Conservation (phyloP, 2,888 invertebrate species). For the Drosophila prolongata region DNA sequence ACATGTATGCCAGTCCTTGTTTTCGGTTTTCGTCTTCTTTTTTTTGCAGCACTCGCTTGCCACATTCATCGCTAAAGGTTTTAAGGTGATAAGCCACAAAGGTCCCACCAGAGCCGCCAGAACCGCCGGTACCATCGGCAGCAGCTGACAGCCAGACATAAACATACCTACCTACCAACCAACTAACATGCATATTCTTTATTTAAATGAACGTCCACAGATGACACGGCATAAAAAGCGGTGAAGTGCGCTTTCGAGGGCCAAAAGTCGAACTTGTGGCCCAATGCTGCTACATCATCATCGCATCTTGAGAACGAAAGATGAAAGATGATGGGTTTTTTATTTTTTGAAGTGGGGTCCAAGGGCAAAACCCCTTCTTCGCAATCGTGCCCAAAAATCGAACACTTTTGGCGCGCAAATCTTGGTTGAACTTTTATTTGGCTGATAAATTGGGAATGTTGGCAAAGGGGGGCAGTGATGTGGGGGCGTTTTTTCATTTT, state of each 20-base stretch:
- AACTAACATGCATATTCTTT: conserved; percentile 30
- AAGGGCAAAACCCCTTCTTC: conserved; percentile 25
- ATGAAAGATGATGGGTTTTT: conserved; percentile 17
- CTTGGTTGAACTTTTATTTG: conserved; percentile 40
- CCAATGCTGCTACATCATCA: conserved; percentile 40
- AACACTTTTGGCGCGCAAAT: conserved; percentile 50
- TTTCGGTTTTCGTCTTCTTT: conserved; percentile 4
- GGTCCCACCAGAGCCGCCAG: conserved; percentile 26
- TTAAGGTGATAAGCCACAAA: conserved; percentile 45
- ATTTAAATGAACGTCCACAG: conserved; percentile 38
- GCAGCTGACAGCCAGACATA: conserved; percentile 43
- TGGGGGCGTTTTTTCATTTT: not conserved
- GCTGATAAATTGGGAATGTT: conserved; percentile 4
- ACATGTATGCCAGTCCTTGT: conserved; percentile 36
- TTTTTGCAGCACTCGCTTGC: conserved; percentile 17
- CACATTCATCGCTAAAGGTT: conserved; percentile 42
- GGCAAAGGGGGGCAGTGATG: not conserved
- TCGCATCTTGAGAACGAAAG: conserved; percentile 22
- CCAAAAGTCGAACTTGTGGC: conserved; percentile 34
- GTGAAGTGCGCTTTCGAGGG: conserved; percentile 36
- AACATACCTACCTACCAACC: conserved; percentile 18
- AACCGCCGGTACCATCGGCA: conserved; percentile 21
- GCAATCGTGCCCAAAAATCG: conserved; percentile 32
- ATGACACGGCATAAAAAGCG: conserved; percentile 39
- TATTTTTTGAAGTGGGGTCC: conserved; percentile 28